Evolutionary conservation across 2,888 invertebrate genomes (phyloP).

Genomic region (Apodemia mormo): DNA sequence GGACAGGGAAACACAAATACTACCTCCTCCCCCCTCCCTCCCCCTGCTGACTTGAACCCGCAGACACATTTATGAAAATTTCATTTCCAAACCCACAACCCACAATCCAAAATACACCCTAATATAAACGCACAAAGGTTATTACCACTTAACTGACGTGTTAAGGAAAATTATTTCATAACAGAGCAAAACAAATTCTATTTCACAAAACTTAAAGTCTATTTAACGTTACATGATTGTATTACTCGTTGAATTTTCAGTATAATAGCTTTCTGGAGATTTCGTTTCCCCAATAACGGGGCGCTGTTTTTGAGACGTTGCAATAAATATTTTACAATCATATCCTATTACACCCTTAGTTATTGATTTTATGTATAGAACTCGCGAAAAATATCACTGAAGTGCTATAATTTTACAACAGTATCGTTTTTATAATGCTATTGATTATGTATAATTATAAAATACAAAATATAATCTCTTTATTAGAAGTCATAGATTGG

Average conservation of each 20-base stretch:
- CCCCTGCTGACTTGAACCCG: constrained; percentile 40
- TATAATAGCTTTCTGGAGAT: constrained; percentile 76
- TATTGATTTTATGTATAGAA: constrained; percentile 8
- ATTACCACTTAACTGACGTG: constrained; percentile 61
- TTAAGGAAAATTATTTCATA: constrained; percentile 50
- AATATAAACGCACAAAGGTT: constrained; percentile 60
- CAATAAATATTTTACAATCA: constrained; percentile 75
- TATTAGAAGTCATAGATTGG: not conserved
- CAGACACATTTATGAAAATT: constrained; percentile 74
- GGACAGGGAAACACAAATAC: constrained; percentile 66
- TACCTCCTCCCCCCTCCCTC: constrained; percentile 40
- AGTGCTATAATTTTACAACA: not conserved
- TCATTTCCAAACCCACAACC: constrained; percentile 68
- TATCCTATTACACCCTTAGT: constrained; percentile 37
- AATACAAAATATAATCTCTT: not conserved
- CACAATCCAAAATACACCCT: constrained; percentile 68
- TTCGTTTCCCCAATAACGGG: constrained; percentile 72
- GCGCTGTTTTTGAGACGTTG: constrained; percentile 62
- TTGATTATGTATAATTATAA: not conserved
- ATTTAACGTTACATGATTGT: constrained; percentile 38
- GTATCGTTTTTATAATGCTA: not conserved
- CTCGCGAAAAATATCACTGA: not conserved
- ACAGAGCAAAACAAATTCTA: constrained; percentile 58
- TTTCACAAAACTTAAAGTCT: constrained; percentile 48
- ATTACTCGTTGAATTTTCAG: constrained; percentile 61